phyloP scores from a whole-genome alignment of 2,797 vertebrate genomes.

The Tapera naevia region DNA sequence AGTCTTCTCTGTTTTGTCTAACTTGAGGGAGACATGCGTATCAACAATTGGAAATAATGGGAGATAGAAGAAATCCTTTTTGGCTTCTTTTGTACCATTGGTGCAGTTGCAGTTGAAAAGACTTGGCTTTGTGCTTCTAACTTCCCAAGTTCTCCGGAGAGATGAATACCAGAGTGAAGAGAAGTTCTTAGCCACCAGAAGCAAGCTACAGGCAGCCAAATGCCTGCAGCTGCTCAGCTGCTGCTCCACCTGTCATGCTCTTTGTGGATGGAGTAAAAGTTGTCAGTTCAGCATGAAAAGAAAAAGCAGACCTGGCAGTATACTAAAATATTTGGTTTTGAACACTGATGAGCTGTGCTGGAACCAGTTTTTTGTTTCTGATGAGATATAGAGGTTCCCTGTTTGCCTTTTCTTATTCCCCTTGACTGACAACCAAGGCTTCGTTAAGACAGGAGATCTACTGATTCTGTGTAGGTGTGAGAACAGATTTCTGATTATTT shows the following conservation, averaged over 20 bases:
- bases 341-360: conserved; percentile 11
- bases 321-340: conserved; percentile 24
- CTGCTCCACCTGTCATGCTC: conserved; percentile 53
- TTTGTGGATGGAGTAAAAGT: conserved; percentile 7
- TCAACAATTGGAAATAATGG: neutral
- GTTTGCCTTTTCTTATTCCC: neutral
- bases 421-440: neutral
- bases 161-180: neutral
- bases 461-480: neutral
- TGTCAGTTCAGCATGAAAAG: conserved; percentile 47
- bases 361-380: conserved; percentile 21
- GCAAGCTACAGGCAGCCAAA: conserved; percentile 46
- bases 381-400: neutral
- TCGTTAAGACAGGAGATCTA: neutral
- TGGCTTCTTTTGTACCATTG: neutral
- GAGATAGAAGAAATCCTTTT: neutral
- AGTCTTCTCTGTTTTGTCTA: neutral
- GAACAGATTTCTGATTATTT: conserved; percentile 30
- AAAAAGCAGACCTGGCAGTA: conserved; percentile 1
- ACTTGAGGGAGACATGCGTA: neutral
- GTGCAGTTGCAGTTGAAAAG: neutral
- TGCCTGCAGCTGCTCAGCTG: conserved; percentile 65
- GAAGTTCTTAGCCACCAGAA: neutral
- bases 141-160: neutral
- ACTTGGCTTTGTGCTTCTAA: neutral